Conservation (phyloP, 2,797 vertebrate species). For the Euthynnus affinis region DNA sequence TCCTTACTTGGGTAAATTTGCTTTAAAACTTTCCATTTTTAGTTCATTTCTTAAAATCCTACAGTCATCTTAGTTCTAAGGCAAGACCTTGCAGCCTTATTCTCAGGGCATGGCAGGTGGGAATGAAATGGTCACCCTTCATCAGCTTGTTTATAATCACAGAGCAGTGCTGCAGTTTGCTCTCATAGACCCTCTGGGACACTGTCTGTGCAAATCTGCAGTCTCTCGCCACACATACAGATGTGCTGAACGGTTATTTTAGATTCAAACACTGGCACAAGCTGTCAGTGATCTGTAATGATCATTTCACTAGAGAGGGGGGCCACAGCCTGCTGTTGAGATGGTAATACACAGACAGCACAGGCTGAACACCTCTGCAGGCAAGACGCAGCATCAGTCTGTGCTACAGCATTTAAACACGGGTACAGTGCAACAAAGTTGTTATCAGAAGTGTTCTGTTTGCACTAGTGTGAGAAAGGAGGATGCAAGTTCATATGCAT, state of each 20-base stretch:
- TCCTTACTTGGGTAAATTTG: not conserved
- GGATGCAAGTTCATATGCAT: not conserved
- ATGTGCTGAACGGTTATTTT: slow-evolving; percentile 29
- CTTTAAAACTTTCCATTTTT: slow-evolving; percentile 1
- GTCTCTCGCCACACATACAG: slow-evolving; percentile 34
- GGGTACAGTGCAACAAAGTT: slow-evolving; percentile 40
- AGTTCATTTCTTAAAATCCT: not conserved
- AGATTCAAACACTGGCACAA: slow-evolving; percentile 12
- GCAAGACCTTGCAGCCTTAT: not conserved
- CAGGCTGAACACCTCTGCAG: slow-evolving; percentile 55
- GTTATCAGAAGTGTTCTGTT: not conserved
- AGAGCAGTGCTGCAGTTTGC: slow-evolving; percentile 51
- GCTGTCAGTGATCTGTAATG: slow-evolving; percentile 20
- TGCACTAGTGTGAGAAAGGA: not conserved
- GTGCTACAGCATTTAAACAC: slow-evolving; percentile 24
- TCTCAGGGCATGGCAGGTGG: slow-evolving; percentile 20
- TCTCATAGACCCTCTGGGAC: slow-evolving; percentile 23
- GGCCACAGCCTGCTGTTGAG: slow-evolving; percentile 31
- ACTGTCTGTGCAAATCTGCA: slow-evolving; percentile 23
- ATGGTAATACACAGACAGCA: slow-evolving; percentile 47
- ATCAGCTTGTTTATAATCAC: slow-evolving; percentile 15
- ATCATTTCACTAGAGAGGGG: slow-evolving; percentile 36
- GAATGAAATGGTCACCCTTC: slow-evolving; percentile 33
- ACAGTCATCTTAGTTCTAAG: not conserved
- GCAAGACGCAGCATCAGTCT: slow-evolving; percentile 27